Evolutionary conservation across 2,888 invertebrate species (phyloP), one percentile per base, ranked within the genome.

Genomic region (Agriopis leucophaearia): DNA sequence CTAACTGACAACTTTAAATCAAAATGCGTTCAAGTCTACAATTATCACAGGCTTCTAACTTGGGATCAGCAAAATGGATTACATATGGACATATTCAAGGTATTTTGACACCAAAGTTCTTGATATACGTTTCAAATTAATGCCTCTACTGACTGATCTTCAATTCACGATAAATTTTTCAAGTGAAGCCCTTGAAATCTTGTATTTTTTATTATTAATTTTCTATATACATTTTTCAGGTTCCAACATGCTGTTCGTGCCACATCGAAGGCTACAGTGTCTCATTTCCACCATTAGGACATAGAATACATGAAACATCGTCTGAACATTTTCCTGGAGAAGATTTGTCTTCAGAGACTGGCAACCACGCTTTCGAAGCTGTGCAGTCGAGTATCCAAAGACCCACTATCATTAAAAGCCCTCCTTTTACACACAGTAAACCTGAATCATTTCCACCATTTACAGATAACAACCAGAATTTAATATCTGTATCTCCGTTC

Each of bases 41-140:
- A 97, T 81, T 97, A 97, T 78, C 97, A 97, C 79, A 94, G 97
- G 7, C 92, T 97, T 0, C 85, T 97, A 5, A 97, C 97, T 0
- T 97, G 97, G 97, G 97, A 97, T 81, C 96, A 96, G 72, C 95
- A 96, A 64, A 95, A 96, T 58, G 97, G 97, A 10, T 94, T 97
- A 0, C 97, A 97, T 75, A 97, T 97, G 95, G 97, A 97, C 81
- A 97, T 97, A 69, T 97, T 97, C 79, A 97, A 97, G 94, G 97
- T 96, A 86, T 70, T 8, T 12, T 57, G 7, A 6, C 0, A 27
- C 3, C 0, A 27, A 27, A 2, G 4, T 27, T 5, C 5, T 27
- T 27, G 27, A 27, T 2, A 27, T 27, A 27, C 27, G 27, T 3
- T 2, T 27, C 3, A 27, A 27, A 27, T 27, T 27, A 27, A 27